Evolutionary conservation across 1,140 invertebrate species (phyloP), one percentile per base, ranked within the genome.

Genomic region (Calliopsis andreniformis): DNA sequence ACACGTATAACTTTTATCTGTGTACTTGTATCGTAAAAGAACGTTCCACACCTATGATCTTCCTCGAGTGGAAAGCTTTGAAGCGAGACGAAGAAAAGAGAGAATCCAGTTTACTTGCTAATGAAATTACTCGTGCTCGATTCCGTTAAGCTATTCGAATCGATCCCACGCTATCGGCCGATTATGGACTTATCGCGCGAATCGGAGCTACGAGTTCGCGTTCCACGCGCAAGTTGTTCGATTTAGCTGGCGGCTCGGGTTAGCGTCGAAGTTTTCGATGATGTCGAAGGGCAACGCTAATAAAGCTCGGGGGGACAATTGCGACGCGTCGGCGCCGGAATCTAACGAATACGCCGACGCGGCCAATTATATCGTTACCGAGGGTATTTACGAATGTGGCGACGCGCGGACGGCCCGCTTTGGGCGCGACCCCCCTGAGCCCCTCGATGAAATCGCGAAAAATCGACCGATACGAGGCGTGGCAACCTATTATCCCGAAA

Each of bases 351-450:
- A 23, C 59, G 42, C 23, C 49, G 23, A 72, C 63, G 32, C 14
- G 30, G 20, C 23, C 61, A 56, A 78, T 78, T 73, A 73, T 78
- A 51, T 56, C 51, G 42, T 78, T 78, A 59, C 43, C 10, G 32
- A 43, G 51, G 49, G 51, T 72, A 72, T 72, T 78, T 78, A 78
- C 76, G 51, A 78, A 59, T 51, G 69, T 47, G 59, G 58, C 68
- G 42, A 77, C 39, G 30, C 20, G 51, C 25, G 42, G 43, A 47
- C 64, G 35, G 53, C 53, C 55, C 30, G 35, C 35, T 64, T 42
- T 23, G 18, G 47, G 35, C 10, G 4, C 58, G 30, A 71, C 49
- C 16, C 35, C 55, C 32, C 18, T 25, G 43, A 20, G n/a, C 25
- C 63, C 49, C 61, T 56, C 55, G 39, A 72, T 39, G 59, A 23